phyloP scores from a whole-genome alignment of 2,797 vertebrate species.

The Harpagifer antarcticus region DNA sequence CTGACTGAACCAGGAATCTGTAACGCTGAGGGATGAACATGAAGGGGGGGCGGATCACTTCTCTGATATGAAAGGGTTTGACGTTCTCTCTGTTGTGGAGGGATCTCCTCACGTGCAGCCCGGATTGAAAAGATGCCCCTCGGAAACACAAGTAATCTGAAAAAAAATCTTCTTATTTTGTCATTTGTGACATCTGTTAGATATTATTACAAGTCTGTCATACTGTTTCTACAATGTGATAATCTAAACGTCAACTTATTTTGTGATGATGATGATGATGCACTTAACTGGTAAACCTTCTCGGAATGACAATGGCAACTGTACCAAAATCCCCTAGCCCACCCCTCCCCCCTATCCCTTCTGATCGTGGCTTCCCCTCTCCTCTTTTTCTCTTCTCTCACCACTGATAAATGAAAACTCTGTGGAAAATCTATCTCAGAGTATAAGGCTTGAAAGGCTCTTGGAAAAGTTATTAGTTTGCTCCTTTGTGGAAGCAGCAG shows the following conservation, averaged over 20 bases:
- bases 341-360: background rate
- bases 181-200: slow-evolving; percentile 71
- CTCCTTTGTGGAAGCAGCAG: background rate
- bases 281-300: slow-evolving; percentile 79
- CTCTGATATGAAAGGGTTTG: slow-evolving; percentile 46
- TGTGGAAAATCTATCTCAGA: slow-evolving; percentile 22
- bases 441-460: background rate
- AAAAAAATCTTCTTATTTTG: slow-evolving; percentile 40
- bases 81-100: slow-evolving; percentile 36
- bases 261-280: slow-evolving; percentile 70
- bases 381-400: slow-evolving; percentile 37
- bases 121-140: slow-evolving; percentile 49
- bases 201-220: slow-evolving; percentile 73
- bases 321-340: slow-evolving; percentile 69
- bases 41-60: slow-evolving; percentile 8
- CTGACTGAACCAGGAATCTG: slow-evolving; percentile 42
- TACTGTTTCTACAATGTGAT: slow-evolving; percentile 86
- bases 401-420: slow-evolving; percentile 51
- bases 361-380: slow-evolving; percentile 23
- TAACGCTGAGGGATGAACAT: slow-evolving; percentile 41
- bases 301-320: slow-evolving; percentile 74
- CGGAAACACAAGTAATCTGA: slow-evolving; percentile 66
- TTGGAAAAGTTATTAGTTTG: background rate
- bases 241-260: slow-evolving; percentile 73
- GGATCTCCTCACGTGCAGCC: slow-evolving; percentile 47